Evolutionary conservation across 2,113 vertebrate genomes (phyloP).

Genomic region (Centrocercus urophasianus): DNA sequence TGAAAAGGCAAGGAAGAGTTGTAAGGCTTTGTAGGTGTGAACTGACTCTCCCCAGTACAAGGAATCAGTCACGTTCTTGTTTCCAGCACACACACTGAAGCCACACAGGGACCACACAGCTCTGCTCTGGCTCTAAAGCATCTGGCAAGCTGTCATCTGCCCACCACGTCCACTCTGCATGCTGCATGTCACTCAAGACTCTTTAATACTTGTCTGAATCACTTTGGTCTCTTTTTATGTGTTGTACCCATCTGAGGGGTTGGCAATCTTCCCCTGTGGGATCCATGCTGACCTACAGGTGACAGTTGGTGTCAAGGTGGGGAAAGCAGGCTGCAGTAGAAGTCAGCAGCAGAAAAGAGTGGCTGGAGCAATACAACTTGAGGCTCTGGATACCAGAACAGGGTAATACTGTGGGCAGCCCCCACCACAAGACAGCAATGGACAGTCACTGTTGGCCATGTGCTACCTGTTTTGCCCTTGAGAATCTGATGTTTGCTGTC

Average conservation of each 20-base stretch:
- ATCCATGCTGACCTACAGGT: rapidly evolving
- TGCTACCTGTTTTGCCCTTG: neutral
- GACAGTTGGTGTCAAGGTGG: rapidly evolving
- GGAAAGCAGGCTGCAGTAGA: neutral
- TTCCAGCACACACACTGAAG: neutral
- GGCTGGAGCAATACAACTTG: rapidly evolving
- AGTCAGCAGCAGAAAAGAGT: neutral
- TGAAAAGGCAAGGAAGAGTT: neutral
- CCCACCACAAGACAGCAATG: too few relatives aligned
- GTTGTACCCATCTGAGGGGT: neutral
- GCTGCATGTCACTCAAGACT: too few relatives aligned
- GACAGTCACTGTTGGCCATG: neutral
- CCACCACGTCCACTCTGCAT: rapidly evolving
- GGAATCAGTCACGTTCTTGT: neutral
- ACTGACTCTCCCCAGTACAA: too few relatives aligned
- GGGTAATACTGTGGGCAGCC: neutral
- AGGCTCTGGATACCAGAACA: neutral
- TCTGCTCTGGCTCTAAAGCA: neutral
- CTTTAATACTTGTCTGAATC: neutral
- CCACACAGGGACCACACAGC: rapidly evolving
- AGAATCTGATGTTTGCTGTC: neutral
- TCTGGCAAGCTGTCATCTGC: neutral
- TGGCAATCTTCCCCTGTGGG: neutral
- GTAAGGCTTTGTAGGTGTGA: neutral
- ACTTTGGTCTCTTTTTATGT: neutral